A percentile compares a stretch with the other conserved stretches of the same genome.
Evolutionary conservation across 2,888 invertebrate species (phyloP).

Genomic region (Melanchra persicariae): DNA sequence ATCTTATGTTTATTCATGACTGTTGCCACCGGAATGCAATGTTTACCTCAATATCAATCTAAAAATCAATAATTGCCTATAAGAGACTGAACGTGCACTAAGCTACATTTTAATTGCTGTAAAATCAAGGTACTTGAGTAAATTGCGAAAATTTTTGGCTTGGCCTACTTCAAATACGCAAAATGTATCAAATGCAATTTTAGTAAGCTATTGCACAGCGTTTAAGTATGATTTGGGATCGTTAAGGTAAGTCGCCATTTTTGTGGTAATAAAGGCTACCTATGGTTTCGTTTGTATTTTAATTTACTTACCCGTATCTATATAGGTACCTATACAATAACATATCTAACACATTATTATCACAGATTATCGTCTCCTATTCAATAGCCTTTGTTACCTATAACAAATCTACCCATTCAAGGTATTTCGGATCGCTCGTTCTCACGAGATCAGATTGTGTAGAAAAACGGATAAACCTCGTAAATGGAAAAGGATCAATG

Average conservation of each 20-base stretch:
- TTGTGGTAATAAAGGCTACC: not conserved
- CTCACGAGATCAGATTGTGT: slow-evolving; percentile 29
- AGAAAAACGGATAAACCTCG: slow-evolving; percentile 32
- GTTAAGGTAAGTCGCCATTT: slow-evolving; percentile 29
- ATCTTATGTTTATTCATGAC: slow-evolving; percentile 45
- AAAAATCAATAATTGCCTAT: slow-evolving; percentile 59
- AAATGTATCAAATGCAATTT: slow-evolving; percentile 43
- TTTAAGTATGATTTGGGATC: slow-evolving; percentile 21
- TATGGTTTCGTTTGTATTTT: slow-evolving; percentile 6
- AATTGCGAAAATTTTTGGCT: slow-evolving; percentile 39
- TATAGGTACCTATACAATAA: slow-evolving; percentile 14
- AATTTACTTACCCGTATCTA: not conserved
- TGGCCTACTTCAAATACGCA: slow-evolving; percentile 43
- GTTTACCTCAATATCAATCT: slow-evolving; percentile 57
- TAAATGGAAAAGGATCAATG: slow-evolving; percentile 36
- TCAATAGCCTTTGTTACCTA: slow-evolving; percentile 33
- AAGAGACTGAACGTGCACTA: slow-evolving; percentile 16
- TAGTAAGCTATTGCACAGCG: slow-evolving; percentile 10
- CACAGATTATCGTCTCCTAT: slow-evolving; percentile 21
- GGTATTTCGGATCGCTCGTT: slow-evolving; percentile 16
- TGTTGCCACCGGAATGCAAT: slow-evolving; percentile 52
- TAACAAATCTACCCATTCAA: slow-evolving; percentile 19
- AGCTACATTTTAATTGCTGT: slow-evolving; percentile 31
- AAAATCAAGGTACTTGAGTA: slow-evolving; percentile 36
- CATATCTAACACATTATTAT: slow-evolving; percentile 13